phyloP scores from a whole-genome alignment of 2,888 invertebrate genomes.

The Tortricodes alternella region DNA sequence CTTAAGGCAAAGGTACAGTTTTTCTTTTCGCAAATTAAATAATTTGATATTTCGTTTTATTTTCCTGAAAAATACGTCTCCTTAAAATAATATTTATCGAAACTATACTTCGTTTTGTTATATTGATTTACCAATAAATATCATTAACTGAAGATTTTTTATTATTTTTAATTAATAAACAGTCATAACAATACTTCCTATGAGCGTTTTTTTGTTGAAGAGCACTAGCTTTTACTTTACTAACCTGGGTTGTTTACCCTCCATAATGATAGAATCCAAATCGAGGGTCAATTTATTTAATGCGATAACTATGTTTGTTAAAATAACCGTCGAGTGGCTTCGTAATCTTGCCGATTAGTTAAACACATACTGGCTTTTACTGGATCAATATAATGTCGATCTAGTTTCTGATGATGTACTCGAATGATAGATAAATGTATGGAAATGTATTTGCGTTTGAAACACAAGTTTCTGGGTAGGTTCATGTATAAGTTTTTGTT shows the following conservation, averaged over 20 bases:
- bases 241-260: constrained; percentile 17
- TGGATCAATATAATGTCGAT: not conserved
- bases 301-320: constrained; percentile 22
- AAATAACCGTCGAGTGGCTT: not conserved
- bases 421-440: not conserved
- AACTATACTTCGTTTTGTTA: too few species aligned
- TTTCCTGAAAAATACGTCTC: too few species aligned
- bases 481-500: too few species aligned
- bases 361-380: not conserved
- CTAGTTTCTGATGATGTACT: not conserved
- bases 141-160: too few species aligned
- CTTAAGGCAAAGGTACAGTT: not conserved
- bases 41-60: too few species aligned
- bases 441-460: too few species aligned
- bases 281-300: constrained; percentile 22
- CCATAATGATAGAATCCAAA: constrained; percentile 15
- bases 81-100: too few species aligned
- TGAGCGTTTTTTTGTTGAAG: not conserved
- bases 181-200: not conserved
- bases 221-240: not conserved
- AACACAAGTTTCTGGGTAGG: too few species aligned
- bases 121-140: too few species aligned
- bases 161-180: not conserved
- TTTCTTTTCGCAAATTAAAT: not conserved
- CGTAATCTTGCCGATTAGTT: constrained; percentile 1